Percentiles rank a stretch among this genome's conserved stretches.
These are phyloP conservation scores for Triplophysa rosa DNA, from an alignment of 2,113 vertebrate genomes.

Conservation along the genomic window DNA sequence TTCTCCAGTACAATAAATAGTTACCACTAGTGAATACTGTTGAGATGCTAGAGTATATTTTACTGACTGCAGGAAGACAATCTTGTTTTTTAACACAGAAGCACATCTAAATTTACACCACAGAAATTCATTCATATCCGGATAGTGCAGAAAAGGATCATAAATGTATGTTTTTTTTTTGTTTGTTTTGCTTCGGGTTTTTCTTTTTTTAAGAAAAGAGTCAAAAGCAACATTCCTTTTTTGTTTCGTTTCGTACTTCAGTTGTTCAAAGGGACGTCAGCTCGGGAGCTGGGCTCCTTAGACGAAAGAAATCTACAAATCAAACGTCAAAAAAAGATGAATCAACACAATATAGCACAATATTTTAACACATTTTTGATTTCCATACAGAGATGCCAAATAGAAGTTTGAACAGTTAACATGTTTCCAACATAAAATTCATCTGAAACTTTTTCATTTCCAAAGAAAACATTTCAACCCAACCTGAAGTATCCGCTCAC, in stretches of 20 bases:
- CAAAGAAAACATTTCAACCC: conserved; percentile 69
- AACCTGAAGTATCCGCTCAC: conserved; percentile 76
- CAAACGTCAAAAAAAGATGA: conserved; percentile 69
- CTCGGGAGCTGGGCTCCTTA: conserved; percentile 65
- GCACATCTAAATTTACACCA: conserved; percentile 86
- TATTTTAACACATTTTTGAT: conserved; percentile 74
- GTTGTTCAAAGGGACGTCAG: conserved; percentile 82
- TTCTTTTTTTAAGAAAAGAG: conserved; percentile 71
- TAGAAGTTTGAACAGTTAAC: conserved; percentile 72
- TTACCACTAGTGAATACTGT: conserved; percentile 78
- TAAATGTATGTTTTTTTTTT: conserved; percentile 51
- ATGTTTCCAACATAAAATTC: conserved; percentile 75
- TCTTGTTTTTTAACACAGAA: conserved; percentile 86
- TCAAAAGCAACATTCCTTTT: conserved; percentile 82
- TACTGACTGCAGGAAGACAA: conserved; percentile 92
- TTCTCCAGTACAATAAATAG: conserved; percentile 83
- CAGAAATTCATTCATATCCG: conserved; percentile 87
- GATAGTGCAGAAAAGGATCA: conserved; percentile 86
- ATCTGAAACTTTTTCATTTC: conserved; percentile 66
- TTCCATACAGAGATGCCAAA: conserved; percentile 80
- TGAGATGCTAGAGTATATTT: conserved; percentile 83
- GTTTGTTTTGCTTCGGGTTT: conserved; percentile 4
- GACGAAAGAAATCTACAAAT: conserved; percentile 69
- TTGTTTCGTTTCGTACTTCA: conserved; percentile 66
- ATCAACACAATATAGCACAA: conserved; percentile 80